Evolutionary conservation across 1,140 invertebrate genomes (phyloP), one percentile per base, ranked within the genome.

Genomic region (Drosophila prosaltans): DNA sequence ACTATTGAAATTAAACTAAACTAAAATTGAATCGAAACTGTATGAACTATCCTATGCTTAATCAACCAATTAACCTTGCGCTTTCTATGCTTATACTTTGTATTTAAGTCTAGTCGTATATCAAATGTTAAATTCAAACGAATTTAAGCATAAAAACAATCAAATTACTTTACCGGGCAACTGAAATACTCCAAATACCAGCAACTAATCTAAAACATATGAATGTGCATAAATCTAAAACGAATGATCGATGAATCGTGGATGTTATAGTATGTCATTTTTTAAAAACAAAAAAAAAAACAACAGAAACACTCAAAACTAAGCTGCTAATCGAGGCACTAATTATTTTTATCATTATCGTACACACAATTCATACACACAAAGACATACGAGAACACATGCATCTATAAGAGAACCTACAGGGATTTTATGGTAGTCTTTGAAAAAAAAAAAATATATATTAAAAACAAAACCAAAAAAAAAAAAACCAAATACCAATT

Each of bases 371-470:
- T n/a, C 11, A 57, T 72, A 69, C 72, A 64, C 45, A 63, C 63
- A 65, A 21, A 40, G 40, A 66, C 40, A 64, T 39, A 65, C 61
- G 30, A 51, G 30, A 51, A 54, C 68, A 73, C 67, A 76, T 43
- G 67, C 81, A 80, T 80, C 45, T 51, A 51, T 82, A 79, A 69
- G 75, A 79, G 70, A 88, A 84, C 82, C 80, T 91, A 91, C 90
- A 91, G 90, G 90, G 90, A 91, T 91, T 91, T 91, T 91, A 91
- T 70, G 81, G 90, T 91, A 91, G 90, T 69, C 72, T 76, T 88
- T 73, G 61, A 78, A 82, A 77, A 69, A 72, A 69, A 64, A 72
- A 82, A n/a, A 90, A 74, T 74, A 72, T 71, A 73, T 69, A 72
- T 80, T 68, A 61, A 57, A 69, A 59, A 36, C 4, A 36, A 65